phyloP scores from a whole-genome alignment of 2,797 vertebrate genomes.

The Poeciliopsis presidionis region DNA sequence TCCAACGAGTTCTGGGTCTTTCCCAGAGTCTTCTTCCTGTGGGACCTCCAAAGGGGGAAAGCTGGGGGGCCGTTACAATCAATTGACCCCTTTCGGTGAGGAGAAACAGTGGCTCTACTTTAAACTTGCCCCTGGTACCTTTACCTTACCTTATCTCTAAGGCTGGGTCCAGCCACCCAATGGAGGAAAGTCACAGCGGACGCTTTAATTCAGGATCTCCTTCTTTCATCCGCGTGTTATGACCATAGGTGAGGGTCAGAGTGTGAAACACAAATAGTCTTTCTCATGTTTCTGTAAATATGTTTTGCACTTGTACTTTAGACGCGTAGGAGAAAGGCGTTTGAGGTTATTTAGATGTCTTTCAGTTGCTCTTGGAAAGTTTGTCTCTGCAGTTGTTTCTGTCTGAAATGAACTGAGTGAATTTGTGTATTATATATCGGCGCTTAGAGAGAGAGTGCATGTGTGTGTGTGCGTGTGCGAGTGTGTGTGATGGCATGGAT shows the following conservation, averaged over 20 bases:
- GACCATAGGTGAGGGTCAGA: not conserved
- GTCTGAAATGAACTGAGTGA: not conserved
- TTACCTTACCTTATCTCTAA: not conserved
- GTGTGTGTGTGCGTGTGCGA: not conserved
- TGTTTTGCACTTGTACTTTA: not conserved
- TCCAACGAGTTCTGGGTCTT: not conserved
- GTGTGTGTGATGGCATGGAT: not conserved
- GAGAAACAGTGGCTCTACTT: not conserved
- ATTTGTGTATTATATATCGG: not conserved
- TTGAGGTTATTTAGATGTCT: not conserved
- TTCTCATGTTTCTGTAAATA: not conserved
- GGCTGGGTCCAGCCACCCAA: not conserved
- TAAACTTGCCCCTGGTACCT: not conserved
- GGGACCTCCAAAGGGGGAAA: not conserved
- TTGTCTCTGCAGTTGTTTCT: not conserved
- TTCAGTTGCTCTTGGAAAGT: not conserved
- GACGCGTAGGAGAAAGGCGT: not conserved
- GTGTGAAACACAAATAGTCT: not conserved
- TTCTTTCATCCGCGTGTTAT: not conserved
- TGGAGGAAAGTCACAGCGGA: not conserved
- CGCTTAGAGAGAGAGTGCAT: not conserved
- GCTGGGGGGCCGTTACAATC: not conserved
- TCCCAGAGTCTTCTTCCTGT: not conserved
- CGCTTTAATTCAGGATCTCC: not conserved
- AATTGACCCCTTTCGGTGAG: not conserved